Conservation (phyloP, 2,888 invertebrate species). For the Mimumesa dahlbomi region DNA sequence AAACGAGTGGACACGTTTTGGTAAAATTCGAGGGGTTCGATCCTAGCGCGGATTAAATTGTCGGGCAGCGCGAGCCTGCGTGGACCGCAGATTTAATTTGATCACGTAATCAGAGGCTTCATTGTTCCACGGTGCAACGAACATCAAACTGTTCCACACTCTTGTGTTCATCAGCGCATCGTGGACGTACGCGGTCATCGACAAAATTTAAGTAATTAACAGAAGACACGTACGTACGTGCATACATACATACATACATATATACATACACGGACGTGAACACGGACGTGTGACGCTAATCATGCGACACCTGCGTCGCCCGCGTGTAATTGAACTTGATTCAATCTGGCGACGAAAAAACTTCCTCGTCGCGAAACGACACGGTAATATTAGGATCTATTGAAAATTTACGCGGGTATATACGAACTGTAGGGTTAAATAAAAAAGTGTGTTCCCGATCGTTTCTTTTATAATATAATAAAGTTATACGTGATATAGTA, state of each 20-base stretch:
- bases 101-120: conserved; percentile 50
- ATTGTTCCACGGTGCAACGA: conserved; percentile 30
- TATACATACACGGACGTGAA: too few species aligned
- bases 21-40: neutral
- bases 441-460: too few species aligned
- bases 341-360: neutral
- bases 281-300: neutral
- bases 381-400: too few species aligned
- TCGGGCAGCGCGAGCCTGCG: conserved; percentile 4
- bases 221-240: neutral
- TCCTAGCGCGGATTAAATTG: conserved; percentile 13
- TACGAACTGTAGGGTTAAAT: too few species aligned
- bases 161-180: neutral
- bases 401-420: too few species aligned
- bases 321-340: conserved; percentile 6
- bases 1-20: neutral
- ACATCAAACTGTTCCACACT: conserved; percentile 30
- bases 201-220: conserved; percentile 39
- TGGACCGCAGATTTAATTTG: conserved; percentile 46
- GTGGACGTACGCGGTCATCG: neutral
- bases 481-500: too few species aligned
- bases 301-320: neutral
- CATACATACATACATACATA: too few species aligned
- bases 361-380: too few species aligned
- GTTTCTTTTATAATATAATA: too few species aligned